These are phyloP conservation scores for Lagodon rhomboides DNA, from an alignment of 2,797 vertebrate species.

Conservation along the genomic window DNA sequence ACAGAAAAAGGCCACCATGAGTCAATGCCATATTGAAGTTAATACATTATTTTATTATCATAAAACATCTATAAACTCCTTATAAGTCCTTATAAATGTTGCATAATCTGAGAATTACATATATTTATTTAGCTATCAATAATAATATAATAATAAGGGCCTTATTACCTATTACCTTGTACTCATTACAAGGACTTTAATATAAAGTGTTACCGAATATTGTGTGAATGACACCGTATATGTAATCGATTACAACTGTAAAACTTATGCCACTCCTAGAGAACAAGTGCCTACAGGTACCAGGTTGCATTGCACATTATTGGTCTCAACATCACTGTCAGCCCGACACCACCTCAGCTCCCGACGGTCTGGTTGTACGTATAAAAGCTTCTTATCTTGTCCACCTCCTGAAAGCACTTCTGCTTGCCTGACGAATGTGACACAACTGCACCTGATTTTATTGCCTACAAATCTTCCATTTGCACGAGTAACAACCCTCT, in stretches of 20 bases:
- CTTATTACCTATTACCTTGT: too few relatives aligned
- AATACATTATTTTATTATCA: too few relatives aligned
- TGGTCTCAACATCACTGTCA: not conserved
- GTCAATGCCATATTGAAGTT: too few relatives aligned
- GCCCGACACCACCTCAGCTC: not conserved
- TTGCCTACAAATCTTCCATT: slow-evolving; percentile 14
- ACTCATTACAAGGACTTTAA: too few relatives aligned
- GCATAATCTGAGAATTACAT: too few relatives aligned
- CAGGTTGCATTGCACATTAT: not conserved
- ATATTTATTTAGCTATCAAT: too few relatives aligned
- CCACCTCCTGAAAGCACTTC: slow-evolving; percentile 7
- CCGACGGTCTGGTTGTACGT: not conserved
- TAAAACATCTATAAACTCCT: too few relatives aligned
- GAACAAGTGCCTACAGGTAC: not conserved
- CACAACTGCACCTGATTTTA: slow-evolving; percentile 7
- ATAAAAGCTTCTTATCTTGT: slow-evolving; percentile 7
- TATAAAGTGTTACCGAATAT: too few relatives aligned
- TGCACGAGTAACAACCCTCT: not conserved
- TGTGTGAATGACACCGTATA: too few relatives aligned
- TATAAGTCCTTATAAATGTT: too few relatives aligned
- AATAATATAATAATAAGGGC: too few relatives aligned
- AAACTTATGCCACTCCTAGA: not conserved
- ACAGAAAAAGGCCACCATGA: too few relatives aligned
- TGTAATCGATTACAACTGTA: not conserved
- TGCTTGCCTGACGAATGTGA: not conserved